Evolutionary conservation across 2,797 vertebrate genomes (phyloP), one percentile per base, ranked within the genome.

Genomic region (Rhinogobio ventralis): DNA sequence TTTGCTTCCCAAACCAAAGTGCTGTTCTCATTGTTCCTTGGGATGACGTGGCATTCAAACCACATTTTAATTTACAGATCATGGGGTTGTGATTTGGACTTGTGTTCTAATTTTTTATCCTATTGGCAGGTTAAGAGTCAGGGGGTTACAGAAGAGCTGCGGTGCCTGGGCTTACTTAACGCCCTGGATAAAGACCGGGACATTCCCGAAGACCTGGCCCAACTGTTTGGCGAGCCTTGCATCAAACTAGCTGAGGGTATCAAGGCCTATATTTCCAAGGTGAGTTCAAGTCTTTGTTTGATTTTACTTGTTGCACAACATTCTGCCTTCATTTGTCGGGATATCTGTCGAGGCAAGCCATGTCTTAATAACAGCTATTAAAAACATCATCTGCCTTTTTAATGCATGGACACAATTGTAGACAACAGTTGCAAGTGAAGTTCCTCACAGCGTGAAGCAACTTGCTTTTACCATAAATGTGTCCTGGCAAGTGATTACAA

Each of bases 231-330:
- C 86, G 96, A 96, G 87, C 93, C 96, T 28, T 97, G 96, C 93
- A 94, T 97, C 91, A 95, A 95, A 82, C 92, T 98, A 91, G 96
- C 96, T 7, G 94, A 94, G 89, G 95, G 95, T 90, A 95, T 97
- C 94, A 96, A 96, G 91, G 92, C 94, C 2, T 97, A 96, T 4
- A 95, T 96, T 89, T 96, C 95, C 87, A 96, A 94, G 86, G 89
- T 90, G 46, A 86, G 88, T 85, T 46, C 39, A 76, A n/a, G 49
- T 62, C 80, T 82, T 45, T 28, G 14, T 71, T 77, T 62, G 19
- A 67, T 87, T 62, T 20, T 75, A 20, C 46, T 49, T 49, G 23
- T 60, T 71, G 76, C 42, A 39, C 72, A 53, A 77, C 14, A 10
- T 67, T 62, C 73, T 20, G n/a, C 46, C 19, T 39, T 36, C 10